Evolutionary conservation across 2,888 invertebrate species (phyloP).

Genomic region (Caenorhabditis japonica): DNA sequence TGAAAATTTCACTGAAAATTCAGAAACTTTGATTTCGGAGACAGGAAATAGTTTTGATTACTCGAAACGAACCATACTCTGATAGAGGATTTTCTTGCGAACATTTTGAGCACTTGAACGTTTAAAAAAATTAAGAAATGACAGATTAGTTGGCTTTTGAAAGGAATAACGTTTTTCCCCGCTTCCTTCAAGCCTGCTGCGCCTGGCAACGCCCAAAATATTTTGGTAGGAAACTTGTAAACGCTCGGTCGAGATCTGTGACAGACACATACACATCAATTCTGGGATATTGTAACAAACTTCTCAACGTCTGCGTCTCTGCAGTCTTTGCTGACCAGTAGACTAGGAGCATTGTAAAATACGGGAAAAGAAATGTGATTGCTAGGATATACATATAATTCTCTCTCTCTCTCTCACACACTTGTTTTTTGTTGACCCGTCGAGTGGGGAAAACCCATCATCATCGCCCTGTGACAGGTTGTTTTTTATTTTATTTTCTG

Average conservation of each 20-base stretch:
- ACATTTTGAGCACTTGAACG: too few species aligned
- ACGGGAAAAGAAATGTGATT: slow-evolving; percentile 8
- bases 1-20: too few species aligned
- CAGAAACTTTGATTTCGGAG: too few species aligned
- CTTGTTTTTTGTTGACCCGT: slow-evolving; percentile 32
- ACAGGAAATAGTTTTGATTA: too few species aligned
- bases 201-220: background rate
- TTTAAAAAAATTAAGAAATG: too few species aligned
- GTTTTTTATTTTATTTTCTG: background rate
- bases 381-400: too few species aligned
- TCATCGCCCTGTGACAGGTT: background rate
- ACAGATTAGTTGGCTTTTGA: too few species aligned
- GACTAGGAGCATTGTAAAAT: slow-evolving; percentile 29
- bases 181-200: too few species aligned
- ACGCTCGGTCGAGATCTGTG: slow-evolving; percentile 14
- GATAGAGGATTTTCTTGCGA: too few species aligned
- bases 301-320: slow-evolving; percentile 16
- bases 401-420: slow-evolving; percentile 11
- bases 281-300: slow-evolving; percentile 39
- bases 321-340: slow-evolving; percentile 29
- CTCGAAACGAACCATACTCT: too few species aligned
- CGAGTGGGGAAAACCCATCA: too few species aligned
- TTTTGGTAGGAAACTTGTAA: slow-evolving; percentile 40
- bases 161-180: too few species aligned
- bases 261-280: slow-evolving; percentile 45